Conservation (phyloP, 30 jellyfish, hydroid and myxozoan species). For the Hydractinia symbiolongicarpus region DNA sequence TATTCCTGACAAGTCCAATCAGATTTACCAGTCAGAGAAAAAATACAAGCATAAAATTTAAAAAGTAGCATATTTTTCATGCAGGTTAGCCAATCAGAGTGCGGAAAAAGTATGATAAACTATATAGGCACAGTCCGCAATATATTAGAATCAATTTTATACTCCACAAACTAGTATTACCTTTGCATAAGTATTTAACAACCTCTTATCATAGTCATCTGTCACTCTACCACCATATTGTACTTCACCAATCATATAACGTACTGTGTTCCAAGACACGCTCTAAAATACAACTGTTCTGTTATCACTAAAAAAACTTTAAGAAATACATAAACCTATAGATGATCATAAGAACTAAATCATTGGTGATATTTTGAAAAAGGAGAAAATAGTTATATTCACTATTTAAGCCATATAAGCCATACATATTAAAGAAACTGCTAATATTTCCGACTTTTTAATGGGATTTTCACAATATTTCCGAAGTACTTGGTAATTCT, state of each 20-base stretch:
- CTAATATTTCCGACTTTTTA: too few species aligned
- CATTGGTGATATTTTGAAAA: too few species aligned
- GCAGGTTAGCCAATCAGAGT: too few species aligned
- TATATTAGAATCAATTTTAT: not conserved
- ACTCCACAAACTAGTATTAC: slow-evolving; percentile 23
- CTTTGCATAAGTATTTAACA: slow-evolving; percentile 89
- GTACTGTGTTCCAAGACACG: slow-evolving; percentile 86
- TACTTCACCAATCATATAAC: slow-evolving; percentile 96
- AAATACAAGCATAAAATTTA: too few species aligned
- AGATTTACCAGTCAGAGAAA: too few species aligned
- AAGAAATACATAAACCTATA: not conserved
- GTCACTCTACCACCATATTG: slow-evolving; percentile 98
- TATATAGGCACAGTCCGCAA: not conserved
- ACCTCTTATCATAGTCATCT: slow-evolving; percentile 81
- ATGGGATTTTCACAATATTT: too few species aligned
- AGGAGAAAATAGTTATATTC: not conserved
- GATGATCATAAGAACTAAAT: too few species aligned
- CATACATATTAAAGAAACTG: not conserved
- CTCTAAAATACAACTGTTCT: slow-evolving; percentile 25
- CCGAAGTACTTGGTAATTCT: too few species aligned
- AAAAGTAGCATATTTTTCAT: too few species aligned
- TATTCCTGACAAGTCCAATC: too few species aligned
- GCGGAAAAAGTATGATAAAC: too few species aligned
- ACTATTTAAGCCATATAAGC: not conserved
- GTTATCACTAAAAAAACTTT: not conserved